Base-by-base conservation (phyloP, 2,888 invertebrate species). In the Lycia hirtaria region DNA sequence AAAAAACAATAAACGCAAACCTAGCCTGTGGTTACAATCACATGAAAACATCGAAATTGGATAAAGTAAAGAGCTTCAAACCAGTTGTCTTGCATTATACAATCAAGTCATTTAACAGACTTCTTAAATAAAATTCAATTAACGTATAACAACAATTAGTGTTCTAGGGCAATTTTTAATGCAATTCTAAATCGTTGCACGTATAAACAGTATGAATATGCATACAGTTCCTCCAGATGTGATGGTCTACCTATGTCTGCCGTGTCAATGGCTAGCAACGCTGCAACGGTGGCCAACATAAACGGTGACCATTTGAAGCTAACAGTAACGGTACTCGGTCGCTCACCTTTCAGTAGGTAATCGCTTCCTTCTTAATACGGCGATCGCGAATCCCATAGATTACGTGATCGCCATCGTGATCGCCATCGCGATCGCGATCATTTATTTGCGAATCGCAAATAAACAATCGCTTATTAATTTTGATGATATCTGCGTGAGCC, bases 301-400 rank as follows among this genome's bases (percentile, higher is more conserved):
- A 83, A 79, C 78, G 80, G 78, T 77, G 65, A 72, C 74, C 76
- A 80, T 77, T 75, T 70, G 66, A 65, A 69, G 68, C 70, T 62
- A 71, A 60, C 73, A 74, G 75, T 91, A 90, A 91, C 91, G 91
- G 89, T 87, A 55, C 83, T 65, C 67, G 91, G 90, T 90, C 88
- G 79, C 71, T 85, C 80, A 91, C 91, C 92, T 85, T 83, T 78
- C 81, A 81, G 80, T 88, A n/a, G n/a, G n/a, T n/a, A 89, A 90
- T 89, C 81, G 83, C 81, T 86, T 85, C 87, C 88, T 86, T 87
- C 92, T 89, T 88, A 85, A 86, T 83, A 81, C 76, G 82, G 68
- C 75, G 68, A 73, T 72, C 76, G 80, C 85, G 75, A 85, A 89
- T 89, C 86, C 85, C 76, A 71, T 78, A 60, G 57, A 71, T 77